Base-by-base conservation (phyloP, 2,888 invertebrate species). In the Smittia aterrima region DNA sequence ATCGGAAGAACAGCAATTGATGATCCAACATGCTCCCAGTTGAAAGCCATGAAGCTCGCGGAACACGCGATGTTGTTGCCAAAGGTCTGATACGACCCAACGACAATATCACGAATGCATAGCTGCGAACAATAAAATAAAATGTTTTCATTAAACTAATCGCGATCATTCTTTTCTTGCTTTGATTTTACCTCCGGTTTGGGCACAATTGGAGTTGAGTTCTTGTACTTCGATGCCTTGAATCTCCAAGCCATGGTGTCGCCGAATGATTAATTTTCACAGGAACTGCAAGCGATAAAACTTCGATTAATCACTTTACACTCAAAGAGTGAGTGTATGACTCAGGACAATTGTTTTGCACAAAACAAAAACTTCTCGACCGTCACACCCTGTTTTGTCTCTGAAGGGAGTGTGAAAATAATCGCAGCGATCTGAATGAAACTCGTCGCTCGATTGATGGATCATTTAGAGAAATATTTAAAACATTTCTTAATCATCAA, bases 201-300 rank as follows among this genome's bases (percentile, higher is more conserved):
- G 47, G 96, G 96, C 80, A 95, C 91, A 80, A 96, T 95, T 58
- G 97, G 96, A 78, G 95, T 92, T 77, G 97, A 95, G 90, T 98
- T 98, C 88, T 97, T 98, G 85, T 95, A 98, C 84, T 98, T 98
- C 76, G 96, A 96, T 82, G 95, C 95, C 87, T 97, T 96, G 85
- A 97, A 97, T 84, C 96, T 88, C 93, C 94, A 94, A 84, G 94
- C 93, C 94, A 95, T 94, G 11, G 16, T 58, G 18, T 32, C 32
- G 3, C 9, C 32, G 32, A n/a, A n/a, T n/a, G n/a, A n/a, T 6
- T 38, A 38, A 38, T 6, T 38, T 38, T 16, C 53, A 47, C n/a
- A 47, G n/a, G 53, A 47, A 47, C n/a, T 16, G 11, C 6, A 16
- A 18, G 11, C n/a, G 11, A n/a, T 6, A 18, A 47, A 47, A 47